Evolutionary conservation across 2,797 vertebrate genomes (phyloP), one percentile per base, ranked within the genome.

Genomic region (Ispidina lecontei): DNA sequence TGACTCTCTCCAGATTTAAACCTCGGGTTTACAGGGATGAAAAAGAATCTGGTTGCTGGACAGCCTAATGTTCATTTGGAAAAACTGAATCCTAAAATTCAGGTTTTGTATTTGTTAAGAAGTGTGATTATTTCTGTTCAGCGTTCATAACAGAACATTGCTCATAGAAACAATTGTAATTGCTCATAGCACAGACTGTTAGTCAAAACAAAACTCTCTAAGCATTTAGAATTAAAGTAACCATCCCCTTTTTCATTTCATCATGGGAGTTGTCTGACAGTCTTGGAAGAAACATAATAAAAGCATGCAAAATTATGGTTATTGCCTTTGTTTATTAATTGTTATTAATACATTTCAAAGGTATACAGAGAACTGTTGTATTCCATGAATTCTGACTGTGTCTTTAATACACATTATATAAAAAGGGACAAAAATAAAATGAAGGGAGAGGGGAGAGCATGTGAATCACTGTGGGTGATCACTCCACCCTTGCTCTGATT

Each of bases 81-180:
- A 92, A 87, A 77, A 73, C 3, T 6, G 10, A 75, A 65, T 17
- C 4, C 6, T 46, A 37, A 51, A 72, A 59, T 37, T 64, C 62
- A 74, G 12, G 13, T 2, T 88, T 78, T 58, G 23, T 55, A 18
- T 80, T 62, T 51, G 9, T 68, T 37, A 35, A 25, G 47, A 74
- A 77, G 52, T 9, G 9, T 28, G 69, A 14, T 59, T 1, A 16
- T 77, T 87, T 84, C 35, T 59, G 12, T 74, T 68, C 65, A 44
- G 31, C 15, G 35, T 80, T 39, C 39, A 28, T 63, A 78, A 49
- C 76, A 41, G 29, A 80, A 16, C 21, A 71, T 44, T 37, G 12
- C 26, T 72, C 54, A n/a, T 69, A 87, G 91, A 94, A 93, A 94
- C 83, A 77, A 86, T 19, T 62, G 46, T 26, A 59, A 44, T 69